Percentiles rank a stretch among this genome's conserved stretches.
These are phyloP conservation scores for Vulpes ferrilata DNA, from an alignment of 2,113 vertebrate genomes.

Conservation along the genomic window DNA sequence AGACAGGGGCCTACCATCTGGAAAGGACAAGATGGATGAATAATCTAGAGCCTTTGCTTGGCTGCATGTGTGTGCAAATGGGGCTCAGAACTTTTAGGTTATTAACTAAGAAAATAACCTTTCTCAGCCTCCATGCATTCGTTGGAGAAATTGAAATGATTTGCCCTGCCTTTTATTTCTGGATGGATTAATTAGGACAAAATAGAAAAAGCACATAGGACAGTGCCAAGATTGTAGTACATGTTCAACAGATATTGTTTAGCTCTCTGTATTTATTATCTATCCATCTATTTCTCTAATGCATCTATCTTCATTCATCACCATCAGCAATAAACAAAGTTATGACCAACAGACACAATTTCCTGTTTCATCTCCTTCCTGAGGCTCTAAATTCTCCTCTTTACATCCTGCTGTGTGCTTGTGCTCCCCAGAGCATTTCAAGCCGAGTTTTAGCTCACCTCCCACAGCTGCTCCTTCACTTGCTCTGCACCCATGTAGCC, in stretches of 20 bases:
- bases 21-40: no score
- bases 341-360: neutral
- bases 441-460: neutral
- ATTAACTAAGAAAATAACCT: neutral
- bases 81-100: neutral
- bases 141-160: neutral
- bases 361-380: neutral
- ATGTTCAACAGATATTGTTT: neutral
- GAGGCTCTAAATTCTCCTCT: neutral
- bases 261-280: neutral
- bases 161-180: neutral
- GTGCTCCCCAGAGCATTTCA: neutral
- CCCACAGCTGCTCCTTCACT: neutral
- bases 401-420: neutral
- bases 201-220: neutral
- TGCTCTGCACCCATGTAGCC: neutral
- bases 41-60: neutral
- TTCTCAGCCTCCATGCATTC: neutral
- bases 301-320: neutral
- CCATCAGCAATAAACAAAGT: neutral
- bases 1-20: neutral
- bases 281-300: neutral
- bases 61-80: neutral
- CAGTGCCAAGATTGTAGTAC: neutral
- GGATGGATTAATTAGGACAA: neutral